These are phyloP conservation scores for Holothuria leucospilota DNA, from an alignment of 53 echinoderm and acorn worm genomes.

Conservation along the genomic window DNA sequence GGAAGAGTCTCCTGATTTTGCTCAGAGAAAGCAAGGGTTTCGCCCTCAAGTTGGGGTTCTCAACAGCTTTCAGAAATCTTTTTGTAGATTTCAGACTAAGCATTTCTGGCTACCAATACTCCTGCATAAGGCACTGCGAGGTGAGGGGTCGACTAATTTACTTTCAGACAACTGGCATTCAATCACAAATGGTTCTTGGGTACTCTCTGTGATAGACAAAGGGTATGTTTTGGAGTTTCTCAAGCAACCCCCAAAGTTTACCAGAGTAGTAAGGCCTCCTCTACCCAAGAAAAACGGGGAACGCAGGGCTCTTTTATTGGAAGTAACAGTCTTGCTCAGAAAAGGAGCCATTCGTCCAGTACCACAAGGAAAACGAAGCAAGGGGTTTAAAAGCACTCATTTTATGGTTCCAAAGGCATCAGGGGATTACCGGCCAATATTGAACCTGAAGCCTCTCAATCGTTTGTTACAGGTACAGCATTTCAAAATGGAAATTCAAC, in stretches of 20 bases:
- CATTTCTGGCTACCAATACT: no score
- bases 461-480: background rate
- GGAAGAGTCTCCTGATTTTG: no score
- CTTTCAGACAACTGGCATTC: no score
- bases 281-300: background rate
- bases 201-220: no score
- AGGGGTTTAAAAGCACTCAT: background rate
- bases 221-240: background rate
- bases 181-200: no score
- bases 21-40: no score
- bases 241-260: background rate
- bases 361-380: background rate
- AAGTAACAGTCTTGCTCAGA: background rate
- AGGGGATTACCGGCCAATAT: background rate
- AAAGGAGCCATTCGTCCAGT: background rate
- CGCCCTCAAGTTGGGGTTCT: no score
- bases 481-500: constrained; percentile 14
- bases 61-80: no score
- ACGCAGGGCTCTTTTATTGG: background rate
- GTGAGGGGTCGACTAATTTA: no score
- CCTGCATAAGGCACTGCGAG: no score
- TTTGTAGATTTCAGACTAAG: no score
- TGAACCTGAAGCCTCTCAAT: constrained; percentile 5
- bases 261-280: background rate
- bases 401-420: constrained; percentile 8